Percentiles rank a stretch among this genome's conserved stretches.
Conservation (phyloP, 2,888 invertebrate genomes). For the Tetheella fluctuosa region DNA sequence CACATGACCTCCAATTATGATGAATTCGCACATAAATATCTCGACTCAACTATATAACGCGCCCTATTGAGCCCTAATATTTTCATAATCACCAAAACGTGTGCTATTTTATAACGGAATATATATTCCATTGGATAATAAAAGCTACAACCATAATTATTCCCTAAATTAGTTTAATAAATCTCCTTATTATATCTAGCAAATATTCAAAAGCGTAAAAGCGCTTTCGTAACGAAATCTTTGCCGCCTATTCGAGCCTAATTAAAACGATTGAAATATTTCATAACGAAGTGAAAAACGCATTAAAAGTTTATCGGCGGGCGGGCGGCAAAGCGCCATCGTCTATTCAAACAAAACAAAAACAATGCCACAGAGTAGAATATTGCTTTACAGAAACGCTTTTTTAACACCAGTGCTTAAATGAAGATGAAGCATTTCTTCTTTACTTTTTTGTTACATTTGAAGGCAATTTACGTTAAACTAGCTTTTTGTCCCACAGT, state of each 20-base stretch:
- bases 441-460: background rate
- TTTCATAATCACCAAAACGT: conserved; percentile 15
- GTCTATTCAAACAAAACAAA: conserved; percentile 42
- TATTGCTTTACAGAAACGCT: conserved; percentile 20
- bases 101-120: conserved; percentile 20
- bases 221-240: conserved; percentile 52
- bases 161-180: conserved; percentile 45
- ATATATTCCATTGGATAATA: conserved; percentile 26
- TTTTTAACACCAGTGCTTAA: conserved; percentile 10
- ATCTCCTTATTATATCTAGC: conserved; percentile 43
- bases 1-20: no score
- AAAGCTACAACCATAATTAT: conserved; percentile 36
- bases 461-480: no score
- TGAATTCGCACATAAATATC: no score
- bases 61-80: background rate
- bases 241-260: conserved; percentile 55
- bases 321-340: conserved; percentile 34
- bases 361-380: conserved; percentile 47
- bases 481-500: no score
- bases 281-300: conserved; percentile 72
- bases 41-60: background rate
- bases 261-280: conserved; percentile 70
- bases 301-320: conserved; percentile 71
- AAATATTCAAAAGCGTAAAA: conserved; percentile 46
- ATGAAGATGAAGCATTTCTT: background rate